Base-by-base conservation (phyloP, 2,797 vertebrate species). In the Prionace glauca region DNA sequence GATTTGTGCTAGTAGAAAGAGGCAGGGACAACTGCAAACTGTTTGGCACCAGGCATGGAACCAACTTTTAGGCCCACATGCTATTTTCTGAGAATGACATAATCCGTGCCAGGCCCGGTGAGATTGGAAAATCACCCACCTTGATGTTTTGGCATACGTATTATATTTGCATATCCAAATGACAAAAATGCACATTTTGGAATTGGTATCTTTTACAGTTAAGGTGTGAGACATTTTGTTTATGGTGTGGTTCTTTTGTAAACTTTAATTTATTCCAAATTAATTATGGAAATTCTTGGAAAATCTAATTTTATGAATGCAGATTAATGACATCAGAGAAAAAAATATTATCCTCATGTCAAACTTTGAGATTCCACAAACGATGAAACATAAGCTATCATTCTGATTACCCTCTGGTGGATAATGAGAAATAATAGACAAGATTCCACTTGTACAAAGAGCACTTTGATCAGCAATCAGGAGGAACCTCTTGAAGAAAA, bases 251-350 rank as follows among this genome's bases (percentile, higher is more conserved):
- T 20, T 69, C 2, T 69, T 93, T 18, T 93, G 65, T 67, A 41
- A 67, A 41, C 36, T 41, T 18, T 69, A 3, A 41, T 41, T n/a
- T 87, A 87, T 45, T 50, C 36, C 18, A 69, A 18, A 67, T 93
- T 93, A 69, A 93, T 69, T 69, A 56, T 56, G 86, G 62, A n/a
- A 22, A 9, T 93, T 93, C 65, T 93, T 93, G n/a, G 65, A 41
- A 93, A 26, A 36, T 93, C 22, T 71, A 91, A 65, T 65, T 91
- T 91, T 65, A n/a, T 32, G 56, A 14, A 29, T 91, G 4, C 56
- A 91, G 5, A 91, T 67, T 65, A 50, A 87, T 92, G 36, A 36
- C 32, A 67, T 16, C n/a, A 92, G 12, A 67, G n/a, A 92, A 20
- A 67, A 50, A 50, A 90, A 4, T 29, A 56, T 14, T 11, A 56